Evolutionary conservation across 2,888 invertebrate genomes (phyloP).

Genomic region (Stegana nigrithorax): DNA sequence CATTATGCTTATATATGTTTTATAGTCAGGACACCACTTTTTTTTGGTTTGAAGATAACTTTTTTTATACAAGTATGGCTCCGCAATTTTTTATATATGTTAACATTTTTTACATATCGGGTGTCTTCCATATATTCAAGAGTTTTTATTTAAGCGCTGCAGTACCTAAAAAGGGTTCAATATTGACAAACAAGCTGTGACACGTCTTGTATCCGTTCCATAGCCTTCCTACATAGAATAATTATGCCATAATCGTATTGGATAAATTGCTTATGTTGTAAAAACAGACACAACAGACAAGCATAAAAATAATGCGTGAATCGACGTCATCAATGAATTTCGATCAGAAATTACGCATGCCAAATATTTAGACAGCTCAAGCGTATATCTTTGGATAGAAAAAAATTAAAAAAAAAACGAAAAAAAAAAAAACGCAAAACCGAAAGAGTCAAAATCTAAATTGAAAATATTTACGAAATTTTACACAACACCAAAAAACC

Average conservation of each 20-base stretch:
- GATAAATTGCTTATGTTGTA: too few relatives aligned
- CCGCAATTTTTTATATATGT: too few relatives aligned
- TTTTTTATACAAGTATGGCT: too few relatives aligned
- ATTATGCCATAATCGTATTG: too few relatives aligned
- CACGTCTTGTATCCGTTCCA: background rate
- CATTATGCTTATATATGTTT: too few relatives aligned
- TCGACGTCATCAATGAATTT: background rate
- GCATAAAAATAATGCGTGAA: background rate
- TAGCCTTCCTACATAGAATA: too few relatives aligned
- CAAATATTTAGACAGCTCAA: background rate
- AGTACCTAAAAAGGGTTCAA: too few relatives aligned
- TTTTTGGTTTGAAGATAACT: too few relatives aligned
- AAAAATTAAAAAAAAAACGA: too few relatives aligned
- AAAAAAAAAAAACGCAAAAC: background rate
- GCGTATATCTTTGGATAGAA: too few relatives aligned
- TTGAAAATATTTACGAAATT: constrained; percentile 17
- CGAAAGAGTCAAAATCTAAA: constrained; percentile 15
- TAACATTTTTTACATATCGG: background rate
- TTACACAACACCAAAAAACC: too few relatives aligned
- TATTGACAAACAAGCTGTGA: background rate
- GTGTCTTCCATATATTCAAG: background rate
- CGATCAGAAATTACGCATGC: background rate
- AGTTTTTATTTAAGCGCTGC: background rate
- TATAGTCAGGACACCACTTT: too few relatives aligned
- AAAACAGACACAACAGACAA: background rate